phyloP scores from a whole-genome alignment of 2,797 vertebrate species.

The Chlorospingus flavigularis region DNA sequence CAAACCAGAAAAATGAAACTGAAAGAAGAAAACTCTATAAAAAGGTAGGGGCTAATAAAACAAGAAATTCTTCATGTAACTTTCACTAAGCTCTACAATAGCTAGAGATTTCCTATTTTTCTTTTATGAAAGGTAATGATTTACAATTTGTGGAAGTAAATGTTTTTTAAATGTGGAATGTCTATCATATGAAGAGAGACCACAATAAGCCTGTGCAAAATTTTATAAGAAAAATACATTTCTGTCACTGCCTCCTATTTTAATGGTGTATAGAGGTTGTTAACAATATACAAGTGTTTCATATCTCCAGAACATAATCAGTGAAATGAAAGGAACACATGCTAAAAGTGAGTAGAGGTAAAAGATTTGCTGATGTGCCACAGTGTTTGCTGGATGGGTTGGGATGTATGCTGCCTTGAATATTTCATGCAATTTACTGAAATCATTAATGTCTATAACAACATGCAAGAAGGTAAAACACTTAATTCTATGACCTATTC shows the following conservation, averaged over 20 bases:
- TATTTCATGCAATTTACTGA: slow-evolving; percentile 50
- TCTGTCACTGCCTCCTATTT: slow-evolving; percentile 21
- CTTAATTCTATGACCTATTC: slow-evolving; percentile 4
- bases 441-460: background rate
- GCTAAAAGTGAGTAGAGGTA: slow-evolving; percentile 29
- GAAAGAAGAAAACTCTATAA: background rate
- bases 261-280: background rate
- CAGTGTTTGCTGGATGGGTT: slow-evolving; percentile 31
- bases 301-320: slow-evolving; percentile 54
- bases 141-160: background rate
- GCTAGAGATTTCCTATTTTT: background rate
- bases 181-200: background rate
- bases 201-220: background rate
- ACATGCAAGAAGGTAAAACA: background rate
- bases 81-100: background rate
- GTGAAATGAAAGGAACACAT: slow-evolving; percentile 45
- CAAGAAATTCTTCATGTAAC: background rate
- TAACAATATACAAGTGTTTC: slow-evolving; percentile 46
- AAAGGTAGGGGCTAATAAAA: background rate
- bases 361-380: slow-evolving; percentile 44
- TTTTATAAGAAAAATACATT: slow-evolving; percentile 16
- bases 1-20: background rate
- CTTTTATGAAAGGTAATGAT: background rate
- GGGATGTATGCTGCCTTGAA: slow-evolving; percentile 17
- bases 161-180: slow-evolving; percentile 4